phyloP scores from a whole-genome alignment of 2,888 invertebrate genomes.

The Tenthredo mesomela region DNA sequence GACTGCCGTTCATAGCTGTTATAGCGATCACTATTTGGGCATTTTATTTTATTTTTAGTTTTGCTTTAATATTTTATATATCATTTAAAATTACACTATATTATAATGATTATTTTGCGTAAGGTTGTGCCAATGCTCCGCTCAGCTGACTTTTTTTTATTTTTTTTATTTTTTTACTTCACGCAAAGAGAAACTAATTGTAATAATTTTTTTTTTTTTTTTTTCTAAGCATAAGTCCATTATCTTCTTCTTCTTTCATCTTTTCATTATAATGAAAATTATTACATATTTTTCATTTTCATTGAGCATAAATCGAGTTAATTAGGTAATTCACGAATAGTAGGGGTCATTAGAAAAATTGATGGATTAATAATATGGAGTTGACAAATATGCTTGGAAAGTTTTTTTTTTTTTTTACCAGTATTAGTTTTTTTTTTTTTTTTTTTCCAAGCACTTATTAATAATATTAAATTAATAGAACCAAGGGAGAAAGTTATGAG shows the following conservation, averaged over 20 bases:
- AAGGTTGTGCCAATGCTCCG: constrained; percentile 39
- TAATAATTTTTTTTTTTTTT: constrained; percentile 21
- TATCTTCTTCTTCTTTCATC: constrained; percentile 13
- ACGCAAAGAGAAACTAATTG: neutral
- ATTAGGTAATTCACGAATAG: constrained; percentile 9
- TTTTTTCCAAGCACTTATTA: constrained; percentile 38
- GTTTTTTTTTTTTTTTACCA: constrained; percentile 29
- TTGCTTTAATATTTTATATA: constrained; percentile 48
- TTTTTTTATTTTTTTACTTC: neutral
- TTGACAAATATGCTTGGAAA: constrained; percentile 53
- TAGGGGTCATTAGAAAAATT: constrained; percentile 23
- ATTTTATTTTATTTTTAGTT: constrained; percentile 54
- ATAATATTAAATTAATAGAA: constrained; percentile 28
- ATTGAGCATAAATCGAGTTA: constrained; percentile 29
- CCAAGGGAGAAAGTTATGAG: constrained; percentile 46
- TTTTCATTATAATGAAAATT: neutral
- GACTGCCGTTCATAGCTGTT: constrained; percentile 66
- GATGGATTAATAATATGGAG: constrained; percentile 41
- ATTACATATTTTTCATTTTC: constrained; percentile 28
- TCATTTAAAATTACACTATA: constrained; percentile 8
- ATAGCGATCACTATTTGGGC: constrained; percentile 47
- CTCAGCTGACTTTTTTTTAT: neutral
- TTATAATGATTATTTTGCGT: constrained; percentile 21
- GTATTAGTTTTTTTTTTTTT: constrained; percentile 4
- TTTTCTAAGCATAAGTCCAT: neutral